Evolutionary conservation across 2,888 invertebrate genomes (phyloP), one percentile per base, ranked within the genome.

Genomic region (Chorisops tibialis): DNA sequence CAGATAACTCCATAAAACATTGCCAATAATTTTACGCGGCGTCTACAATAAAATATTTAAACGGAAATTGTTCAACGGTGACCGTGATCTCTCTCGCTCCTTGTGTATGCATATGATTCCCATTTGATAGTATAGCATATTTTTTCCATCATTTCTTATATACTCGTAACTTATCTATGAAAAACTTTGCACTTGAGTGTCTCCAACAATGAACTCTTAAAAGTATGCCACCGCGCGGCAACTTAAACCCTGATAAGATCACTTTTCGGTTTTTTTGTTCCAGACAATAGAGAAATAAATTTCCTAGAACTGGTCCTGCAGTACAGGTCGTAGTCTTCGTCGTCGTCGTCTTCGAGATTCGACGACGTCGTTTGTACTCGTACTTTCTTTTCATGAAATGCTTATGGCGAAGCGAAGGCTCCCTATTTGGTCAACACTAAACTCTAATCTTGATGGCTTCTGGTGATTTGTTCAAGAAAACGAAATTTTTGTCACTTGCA

Each of bases 281-380:
- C 56, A 54, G 59, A 64, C 64, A 64, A 64, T 64, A 59, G 64
- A 59, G 62, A 64, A 62, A 64, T 64, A 64, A 64, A 64, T 64
- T 64, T 58, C 56, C 45, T 59, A 41, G 37, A 64, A 64, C 64
- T 58, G 61, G 58, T 61, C 61, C 59, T 59, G 50, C 48, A 45
- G 61, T 30, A n/a, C n/a, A n/a, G n/a, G n/a, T n/a, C n/a, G n/a
- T n/a, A n/a, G n/a, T n/a, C n/a, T n/a, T n/a, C n/a, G n/a, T n/a
- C n/a, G n/a, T n/a, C 39, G 39, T 49, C 49, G 49, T 43, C 22
- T 22, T 30, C 30, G 21, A 48, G 21, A 21, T 48, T 62, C 56
- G 54, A 49, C 48, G 47, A 49, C 19, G 24, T 48, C 21, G 49
- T 35, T 56, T 48, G 52, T 16, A 41, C 41, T 41, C n/a, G 41